Conservation (phyloP, 2,113 vertebrate genomes). For the Alosa alosa region DNA sequence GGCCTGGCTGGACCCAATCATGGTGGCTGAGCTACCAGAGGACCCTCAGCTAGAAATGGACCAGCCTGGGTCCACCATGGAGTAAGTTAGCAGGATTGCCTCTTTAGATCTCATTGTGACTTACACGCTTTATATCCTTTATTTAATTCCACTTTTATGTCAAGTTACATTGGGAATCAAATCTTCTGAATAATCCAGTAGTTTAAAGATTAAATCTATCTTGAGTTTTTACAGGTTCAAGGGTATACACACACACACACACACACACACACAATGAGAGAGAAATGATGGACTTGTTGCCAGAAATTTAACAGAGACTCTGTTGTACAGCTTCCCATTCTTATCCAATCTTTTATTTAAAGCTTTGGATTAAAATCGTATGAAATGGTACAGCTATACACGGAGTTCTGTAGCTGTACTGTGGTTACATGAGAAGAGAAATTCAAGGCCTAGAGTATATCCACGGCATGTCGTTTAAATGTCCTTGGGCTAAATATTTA, state of each 20-base stretch:
- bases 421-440: not conserved
- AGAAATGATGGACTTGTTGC: not conserved
- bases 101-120: not conserved
- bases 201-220: too few species aligned
- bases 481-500: not conserved
- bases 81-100: not conserved
- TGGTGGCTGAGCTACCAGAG: constrained; percentile 17
- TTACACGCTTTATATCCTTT: too few species aligned
- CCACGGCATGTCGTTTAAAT: not conserved
- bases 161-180: too few species aligned
- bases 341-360: not conserved
- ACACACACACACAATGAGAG: not conserved
- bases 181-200: too few species aligned
- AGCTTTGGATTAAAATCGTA: not conserved
- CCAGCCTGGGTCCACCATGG: not conserved
- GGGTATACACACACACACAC: not conserved
- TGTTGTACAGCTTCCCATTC: not conserved
- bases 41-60: not conserved
- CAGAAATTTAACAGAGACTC: too few species aligned
- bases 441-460: not conserved
- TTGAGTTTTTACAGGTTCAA: too few species aligned
- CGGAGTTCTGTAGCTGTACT: not conserved
- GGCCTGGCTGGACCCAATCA: constrained; percentile 1
- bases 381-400: not conserved
- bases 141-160: too few species aligned